Evolutionary conservation across 2,888 invertebrate genomes (phyloP), one percentile per base, ranked within the genome.

Genomic region (Brenthis ino): DNA sequence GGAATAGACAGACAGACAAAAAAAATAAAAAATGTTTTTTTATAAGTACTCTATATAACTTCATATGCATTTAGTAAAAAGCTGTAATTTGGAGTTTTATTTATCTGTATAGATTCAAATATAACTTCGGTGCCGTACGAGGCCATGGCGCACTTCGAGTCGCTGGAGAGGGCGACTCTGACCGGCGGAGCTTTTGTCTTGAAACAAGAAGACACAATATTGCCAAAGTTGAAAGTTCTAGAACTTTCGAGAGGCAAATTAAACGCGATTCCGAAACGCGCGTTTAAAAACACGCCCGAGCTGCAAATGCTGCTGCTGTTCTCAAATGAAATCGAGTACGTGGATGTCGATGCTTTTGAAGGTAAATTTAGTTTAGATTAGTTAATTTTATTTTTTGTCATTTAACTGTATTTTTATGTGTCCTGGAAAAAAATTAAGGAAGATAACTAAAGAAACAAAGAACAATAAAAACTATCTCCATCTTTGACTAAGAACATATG

Each of bases 341-440:
- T 66, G 0, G 65, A 83, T 76, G 72, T 80, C 72, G 70, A 72
- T 28, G 72, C 76, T 0, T 74, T 77, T 13, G 81, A 82, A 14
- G 55, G 50, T 43, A 78, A 67, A 57, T 82, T 80, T 24, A 14
- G 6, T 24, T 48, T 11, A 4, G 4, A 28, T 24, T 24, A 3
- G 24, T 24, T 24, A 24, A 24, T 24, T 24, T 3, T 24, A 3
- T 24, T 24, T 24, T 24, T 3, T 24, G 24, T 28, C 28, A 28
- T 28, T 4, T 5, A 28, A 28, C 5, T 28, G 4, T 28, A 28
- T 28, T 28, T 28, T 20, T 20, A 20, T 20, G 20, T 20, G 20
- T 20, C 20, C 20, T 20, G 20, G 20, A 20, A 20, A 20, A 20
- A 20, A 20, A 20, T 20, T 0, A 20, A 20, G 20, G 20, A 1